Base-by-base conservation (phyloP, 2,888 invertebrate species). In the Parascotia fuliginaria region DNA sequence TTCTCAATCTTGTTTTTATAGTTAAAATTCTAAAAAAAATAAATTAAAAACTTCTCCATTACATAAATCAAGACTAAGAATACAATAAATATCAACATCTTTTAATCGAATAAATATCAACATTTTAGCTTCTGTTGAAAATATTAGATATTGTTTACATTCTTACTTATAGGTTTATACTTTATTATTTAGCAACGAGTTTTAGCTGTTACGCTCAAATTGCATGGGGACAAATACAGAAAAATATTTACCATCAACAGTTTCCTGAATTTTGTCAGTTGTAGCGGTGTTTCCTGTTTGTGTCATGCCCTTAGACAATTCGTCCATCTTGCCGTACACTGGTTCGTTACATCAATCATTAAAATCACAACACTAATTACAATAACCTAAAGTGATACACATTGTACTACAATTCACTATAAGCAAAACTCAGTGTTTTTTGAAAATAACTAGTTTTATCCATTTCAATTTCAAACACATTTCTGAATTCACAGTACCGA, bases 281-380 rank as follows among this genome's bases (percentile, higher is more conserved):
- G 83, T 75, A 82, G 83, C 82, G 81, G 85, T 81, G 89, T 88
- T 92, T 91, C 91, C 91, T 90, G 91, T 89, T 91, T 87, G 89
- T 92, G 91, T 89, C 90, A 91, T 91, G 87, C 90, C 90, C 90
- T 85, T 90, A 90, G 86, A 91, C 91, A 90, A 87, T 92, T 92
- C 91, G 91, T 92, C 91, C 91, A 92, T 92, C 90, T 92, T 92
- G 91, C 89, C 81, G 84, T 84, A 87, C 89, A 89, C 87, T 83
- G 81, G 84, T 87, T 87, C 85, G 89, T 89, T 90, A 89, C 85
- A 91, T 90, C 88, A 90, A 89, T 86, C 89, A 88, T 86, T 78
- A 83, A 87, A 83, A 78, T 80, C 81, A 86, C 83, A 79, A 83
- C 84, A 83, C 83, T 75, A 81, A 75, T 79, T 74, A 76, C 65